phyloP scores from a whole-genome alignment of 2,888 invertebrate species.

The Drosophila niveifrons region DNA sequence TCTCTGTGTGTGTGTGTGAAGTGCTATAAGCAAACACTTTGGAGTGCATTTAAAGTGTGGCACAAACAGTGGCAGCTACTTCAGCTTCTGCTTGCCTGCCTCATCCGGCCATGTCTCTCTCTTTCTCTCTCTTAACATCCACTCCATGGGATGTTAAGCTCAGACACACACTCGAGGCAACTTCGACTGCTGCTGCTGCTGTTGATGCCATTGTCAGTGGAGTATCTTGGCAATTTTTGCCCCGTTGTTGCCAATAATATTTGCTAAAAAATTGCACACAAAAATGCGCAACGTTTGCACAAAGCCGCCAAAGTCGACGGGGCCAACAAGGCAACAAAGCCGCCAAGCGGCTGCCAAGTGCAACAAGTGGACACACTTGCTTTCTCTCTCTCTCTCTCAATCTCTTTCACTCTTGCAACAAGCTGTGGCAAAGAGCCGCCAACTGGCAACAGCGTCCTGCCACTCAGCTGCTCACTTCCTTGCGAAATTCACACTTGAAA shows the following conservation, averaged over 20 bases:
- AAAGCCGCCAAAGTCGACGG: conserved; percentile 24
- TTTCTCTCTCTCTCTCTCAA: too few species aligned
- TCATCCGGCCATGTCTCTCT: conserved; percentile 30
- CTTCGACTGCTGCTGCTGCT: conserved; percentile 18
- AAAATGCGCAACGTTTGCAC: conserved; percentile 64
- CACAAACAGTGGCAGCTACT: conserved; percentile 76
- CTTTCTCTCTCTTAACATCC: conserved; percentile 35
- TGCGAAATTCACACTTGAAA: conserved; percentile 57
- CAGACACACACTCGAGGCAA: conserved; percentile 72
- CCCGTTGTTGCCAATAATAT: conserved; percentile 72
- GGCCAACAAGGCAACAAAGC: conserved; percentile 24
- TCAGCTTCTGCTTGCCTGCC: conserved; percentile 41
- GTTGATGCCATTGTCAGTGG: conserved; percentile 64
- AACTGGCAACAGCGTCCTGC: conserved; percentile 25
- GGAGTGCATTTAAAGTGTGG: conserved; percentile 79
- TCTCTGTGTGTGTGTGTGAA: conserved; percentile 37
- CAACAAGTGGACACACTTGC: conserved; percentile 42
- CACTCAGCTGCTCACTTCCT: conserved; percentile 59
- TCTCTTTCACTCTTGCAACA: neutral
- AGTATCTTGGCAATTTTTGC: conserved; percentile 43
- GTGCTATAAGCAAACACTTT: conserved; percentile 76
- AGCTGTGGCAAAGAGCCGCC: conserved; percentile 10
- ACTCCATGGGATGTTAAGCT: conserved; percentile 65
- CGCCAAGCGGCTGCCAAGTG: conserved; percentile 40
- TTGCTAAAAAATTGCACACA: conserved; percentile 62